Evolutionary conservation across 1,140 invertebrate species (phyloP).

Genomic region (Neotoxoptera formosana): DNA sequence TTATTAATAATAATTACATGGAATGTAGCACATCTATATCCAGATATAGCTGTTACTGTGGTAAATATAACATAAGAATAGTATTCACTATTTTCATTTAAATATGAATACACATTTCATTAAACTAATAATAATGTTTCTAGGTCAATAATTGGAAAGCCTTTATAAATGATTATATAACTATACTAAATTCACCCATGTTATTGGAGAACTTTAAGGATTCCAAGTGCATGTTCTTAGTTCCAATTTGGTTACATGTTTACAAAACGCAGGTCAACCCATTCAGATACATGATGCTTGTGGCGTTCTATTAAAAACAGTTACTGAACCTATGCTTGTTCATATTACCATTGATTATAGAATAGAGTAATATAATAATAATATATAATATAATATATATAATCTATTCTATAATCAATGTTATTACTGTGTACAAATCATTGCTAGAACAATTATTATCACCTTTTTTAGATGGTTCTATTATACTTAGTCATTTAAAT

Average conservation of each 20-base stretch:
- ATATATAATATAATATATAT: too few species aligned
- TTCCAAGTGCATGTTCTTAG: conserved; percentile 59
- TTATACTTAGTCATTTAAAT: conserved; percentile 45
- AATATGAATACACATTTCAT: conserved; percentile 57
- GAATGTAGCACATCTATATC: conserved; percentile 80
- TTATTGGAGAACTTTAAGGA: too few species aligned
- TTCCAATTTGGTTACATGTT: conserved; percentile 44
- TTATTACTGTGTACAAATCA: conserved; percentile 51
- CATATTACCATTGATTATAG: too few species aligned
- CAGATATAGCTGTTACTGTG: conserved; percentile 77
- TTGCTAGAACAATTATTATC: conserved; percentile 58
- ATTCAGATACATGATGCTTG: conserved; percentile 70
- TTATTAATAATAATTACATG: conserved; percentile 68
- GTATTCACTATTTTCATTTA: conserved; percentile 57
- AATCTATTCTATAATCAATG: too few species aligned
- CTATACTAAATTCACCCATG: conserved; percentile 57
- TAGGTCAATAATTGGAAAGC: conserved; percentile 66
- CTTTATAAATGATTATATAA: conserved; percentile 61
- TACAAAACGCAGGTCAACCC: conserved; percentile 63
- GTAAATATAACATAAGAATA: conserved; percentile 67
- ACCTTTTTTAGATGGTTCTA: conserved; percentile 63
- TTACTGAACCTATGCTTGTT: conserved; percentile 68
- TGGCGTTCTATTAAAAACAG: conserved; percentile 69
- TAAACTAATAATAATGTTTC: conserved; percentile 57
- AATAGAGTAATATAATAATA: too few species aligned